Percentiles rank a stretch among this genome's conserved stretches.
phyloP scores from a whole-genome alignment of 2,797 vertebrate genomes.

The Sciurus carolinensis region DNA sequence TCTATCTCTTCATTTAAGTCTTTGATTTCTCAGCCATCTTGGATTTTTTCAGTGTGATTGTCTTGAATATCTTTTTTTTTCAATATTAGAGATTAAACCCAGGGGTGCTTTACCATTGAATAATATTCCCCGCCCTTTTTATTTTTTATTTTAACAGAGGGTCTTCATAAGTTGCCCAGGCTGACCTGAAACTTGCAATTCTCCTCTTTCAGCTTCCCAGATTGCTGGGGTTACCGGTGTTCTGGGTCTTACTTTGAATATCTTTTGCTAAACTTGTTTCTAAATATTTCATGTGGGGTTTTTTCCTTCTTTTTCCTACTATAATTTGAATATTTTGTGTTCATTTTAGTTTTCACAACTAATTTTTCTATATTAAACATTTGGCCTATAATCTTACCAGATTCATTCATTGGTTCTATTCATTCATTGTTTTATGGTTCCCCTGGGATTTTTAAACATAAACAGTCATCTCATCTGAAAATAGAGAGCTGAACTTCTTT shows the following conservation, averaged over 20 bases:
- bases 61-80: background rate
- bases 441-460: background rate
- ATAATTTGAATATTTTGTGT: conserved; percentile 8
- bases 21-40: background rate
- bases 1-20: background rate
- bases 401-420: background rate
- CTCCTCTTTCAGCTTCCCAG: no score
- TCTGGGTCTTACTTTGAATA: no score
- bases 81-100: no score
- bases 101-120: no score
- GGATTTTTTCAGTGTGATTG: background rate
- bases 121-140: no score
- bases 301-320: background rate
- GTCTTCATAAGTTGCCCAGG: no score
- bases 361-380: background rate
- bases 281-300: background rate
- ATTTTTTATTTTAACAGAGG: no score
- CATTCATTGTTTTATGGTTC: background rate
- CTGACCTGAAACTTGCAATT: no score
- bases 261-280: background rate
- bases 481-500: background rate
- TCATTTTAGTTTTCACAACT: background rate
- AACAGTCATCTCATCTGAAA: background rate
- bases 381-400: background rate
- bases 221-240: no score